Evolutionary conservation across 2,888 invertebrate species (phyloP).

Genomic region (Dicranocentrus wangi): DNA sequence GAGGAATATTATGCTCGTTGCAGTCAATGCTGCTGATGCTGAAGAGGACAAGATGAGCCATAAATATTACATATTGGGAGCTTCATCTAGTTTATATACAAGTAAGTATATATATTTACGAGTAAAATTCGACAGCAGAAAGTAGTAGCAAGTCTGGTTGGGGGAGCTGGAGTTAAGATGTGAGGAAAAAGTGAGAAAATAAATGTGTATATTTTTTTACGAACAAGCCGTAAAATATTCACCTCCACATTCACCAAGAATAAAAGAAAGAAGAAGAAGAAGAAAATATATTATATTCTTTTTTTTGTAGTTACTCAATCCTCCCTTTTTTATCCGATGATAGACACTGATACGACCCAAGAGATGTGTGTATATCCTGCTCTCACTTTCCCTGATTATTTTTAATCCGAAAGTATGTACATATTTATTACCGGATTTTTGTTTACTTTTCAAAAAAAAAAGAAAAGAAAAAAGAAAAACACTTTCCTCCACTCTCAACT

Average conservation of each 20-base stretch:
- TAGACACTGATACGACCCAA: too few species aligned
- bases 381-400: conserved; percentile 40
- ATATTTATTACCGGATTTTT: conserved; percentile 33
- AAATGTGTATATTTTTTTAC: conserved; percentile 24
- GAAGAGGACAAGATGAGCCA: conserved; percentile 52
- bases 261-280: not conserved
- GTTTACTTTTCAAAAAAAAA: conserved; percentile 18
- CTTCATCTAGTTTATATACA: conserved; percentile 41
- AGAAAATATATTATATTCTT: too few species aligned
- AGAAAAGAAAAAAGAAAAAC: too few species aligned
- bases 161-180: too few species aligned
- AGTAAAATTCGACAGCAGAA: too few species aligned
- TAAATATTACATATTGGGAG: conserved; percentile 57
- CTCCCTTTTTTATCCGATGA: too few species aligned
- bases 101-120: conserved; percentile 16
- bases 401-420: conserved; percentile 25
- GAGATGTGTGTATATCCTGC: too few species aligned
- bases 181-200: not conserved
- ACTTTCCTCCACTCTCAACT: too few species aligned
- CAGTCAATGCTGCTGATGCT: conserved; percentile 44
- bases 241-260: conserved; percentile 46
- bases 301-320: too few species aligned
- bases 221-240: conserved; percentile 52
- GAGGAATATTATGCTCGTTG: conserved; percentile 38
- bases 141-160: too few species aligned